These are phyloP conservation scores for Limenitis camilla DNA, from an alignment of 2,888 invertebrate species.

Conservation along the genomic window DNA sequence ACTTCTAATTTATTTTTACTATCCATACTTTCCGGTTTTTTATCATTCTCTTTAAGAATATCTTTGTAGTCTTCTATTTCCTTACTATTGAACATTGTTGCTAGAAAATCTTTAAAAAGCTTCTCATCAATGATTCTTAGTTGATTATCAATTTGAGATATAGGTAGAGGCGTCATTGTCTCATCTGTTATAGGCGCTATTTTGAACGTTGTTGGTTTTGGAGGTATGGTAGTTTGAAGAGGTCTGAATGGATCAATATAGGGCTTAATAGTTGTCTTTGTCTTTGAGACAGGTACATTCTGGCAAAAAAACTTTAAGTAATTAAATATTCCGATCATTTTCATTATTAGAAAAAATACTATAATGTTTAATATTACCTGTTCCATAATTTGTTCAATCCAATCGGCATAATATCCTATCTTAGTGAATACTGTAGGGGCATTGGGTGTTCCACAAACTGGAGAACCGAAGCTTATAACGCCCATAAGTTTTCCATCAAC, in stretches of 20 bases:
- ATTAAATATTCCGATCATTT: neutral
- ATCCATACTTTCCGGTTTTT: neutral
- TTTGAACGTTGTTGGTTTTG: conserved; percentile 31
- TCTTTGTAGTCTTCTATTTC: conserved; percentile 32
- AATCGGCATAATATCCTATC: conserved; percentile 47
- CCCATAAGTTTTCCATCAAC: conserved; percentile 40
- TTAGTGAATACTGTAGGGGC: conserved; percentile 62
- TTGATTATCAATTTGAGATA: conserved; percentile 22
- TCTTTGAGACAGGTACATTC: conserved; percentile 30
- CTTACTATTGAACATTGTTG: conserved; percentile 40
- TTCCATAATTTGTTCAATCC: conserved; percentile 52
- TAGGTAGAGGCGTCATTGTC: conserved; percentile 24
- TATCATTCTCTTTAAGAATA: conserved; percentile 10
- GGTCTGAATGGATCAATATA: neutral
- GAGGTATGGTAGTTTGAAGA: neutral
- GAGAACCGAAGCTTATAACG: conserved; percentile 55
- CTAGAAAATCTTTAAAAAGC: conserved; percentile 40
- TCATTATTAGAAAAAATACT: neutral
- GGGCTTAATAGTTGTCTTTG: conserved; percentile 30
- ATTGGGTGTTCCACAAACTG: conserved; percentile 48
- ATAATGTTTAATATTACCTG: neutral
- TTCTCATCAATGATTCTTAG: conserved; percentile 31
- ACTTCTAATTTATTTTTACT: neutral
- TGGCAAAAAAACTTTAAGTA: conserved; percentile 21
- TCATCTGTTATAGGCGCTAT: conserved; percentile 27